A percentile compares a stretch with the other conserved stretches of the same genome.
Evolutionary conservation across 2,888 invertebrate species (phyloP).

Genomic region (Iselma pallidipennis): DNA sequence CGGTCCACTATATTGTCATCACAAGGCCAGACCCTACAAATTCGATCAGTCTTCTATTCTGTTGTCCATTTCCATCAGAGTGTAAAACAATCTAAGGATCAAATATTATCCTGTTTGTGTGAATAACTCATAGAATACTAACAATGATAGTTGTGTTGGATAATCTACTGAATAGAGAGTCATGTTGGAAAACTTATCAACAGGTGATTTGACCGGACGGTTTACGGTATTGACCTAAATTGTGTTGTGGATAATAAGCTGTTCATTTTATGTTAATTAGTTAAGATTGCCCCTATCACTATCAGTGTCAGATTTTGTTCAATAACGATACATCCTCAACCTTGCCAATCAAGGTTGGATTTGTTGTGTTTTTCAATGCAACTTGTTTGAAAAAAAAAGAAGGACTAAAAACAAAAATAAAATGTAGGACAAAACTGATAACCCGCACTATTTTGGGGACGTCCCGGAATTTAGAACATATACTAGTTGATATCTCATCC

Average conservation of each 20-base stretch:
- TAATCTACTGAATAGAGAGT: too few relatives aligned
- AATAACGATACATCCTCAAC: constrained; percentile 4
- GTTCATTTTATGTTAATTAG: background rate
- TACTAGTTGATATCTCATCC: too few relatives aligned
- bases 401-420: background rate
- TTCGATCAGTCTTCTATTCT: too few relatives aligned
- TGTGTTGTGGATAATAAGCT: background rate
- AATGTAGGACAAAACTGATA: background rate
- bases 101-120: too few relatives aligned
- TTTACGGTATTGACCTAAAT: constrained; percentile 3
- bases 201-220: background rate
- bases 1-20: too few relatives aligned
- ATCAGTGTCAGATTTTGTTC: constrained; percentile 3
- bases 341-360: constrained; percentile 13
- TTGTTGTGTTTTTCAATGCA: background rate
- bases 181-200: background rate
- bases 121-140: too few relatives aligned
- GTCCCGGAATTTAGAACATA: background rate
- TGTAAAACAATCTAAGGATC: too few relatives aligned
- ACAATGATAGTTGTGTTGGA: too few relatives aligned
- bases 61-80: too few relatives aligned
- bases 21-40: too few relatives aligned
- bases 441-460: background rate
- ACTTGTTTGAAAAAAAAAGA: too few relatives aligned
- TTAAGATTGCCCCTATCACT: constrained; percentile 2